Evolutionary conservation across 2,888 invertebrate genomes (phyloP).

Genomic region (Timema podura): DNA sequence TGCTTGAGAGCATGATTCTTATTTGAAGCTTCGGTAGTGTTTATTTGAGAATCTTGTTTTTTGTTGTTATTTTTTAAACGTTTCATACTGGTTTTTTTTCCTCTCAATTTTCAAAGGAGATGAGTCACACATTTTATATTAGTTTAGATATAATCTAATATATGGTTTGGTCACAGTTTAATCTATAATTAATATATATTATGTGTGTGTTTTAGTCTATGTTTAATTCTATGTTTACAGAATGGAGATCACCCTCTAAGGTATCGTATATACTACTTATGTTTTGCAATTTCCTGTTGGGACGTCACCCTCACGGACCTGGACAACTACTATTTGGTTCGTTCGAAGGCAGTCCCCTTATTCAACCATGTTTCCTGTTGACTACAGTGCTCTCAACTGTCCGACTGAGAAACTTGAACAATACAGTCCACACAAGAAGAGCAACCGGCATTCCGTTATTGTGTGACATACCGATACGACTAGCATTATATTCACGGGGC

Average conservation of each 20-base stretch:
- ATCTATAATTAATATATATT: neutral
- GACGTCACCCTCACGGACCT: constrained; percentile 69
- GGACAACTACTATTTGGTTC: constrained; percentile 67
- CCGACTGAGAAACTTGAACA: constrained; percentile 66
- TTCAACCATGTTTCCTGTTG: constrained; percentile 58
- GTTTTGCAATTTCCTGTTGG: constrained; percentile 70
- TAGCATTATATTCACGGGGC: no score
- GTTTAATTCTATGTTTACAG: constrained; percentile 47
- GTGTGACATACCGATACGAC: constrained; percentile 44
- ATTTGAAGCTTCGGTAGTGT: no score
- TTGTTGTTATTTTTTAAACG: neutral
- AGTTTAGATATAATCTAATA: neutral
- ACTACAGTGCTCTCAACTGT: constrained; percentile 70
- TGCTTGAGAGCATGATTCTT: no score
- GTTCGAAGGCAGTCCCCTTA: constrained; percentile 37
- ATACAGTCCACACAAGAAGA: constrained; percentile 63
- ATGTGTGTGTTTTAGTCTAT: constrained; percentile 13
- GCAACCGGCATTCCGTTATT: constrained; percentile 65
- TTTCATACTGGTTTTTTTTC: neutral
- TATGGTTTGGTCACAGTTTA: neutral
- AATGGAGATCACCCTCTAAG: constrained; percentile 64
- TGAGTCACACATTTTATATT: neutral
- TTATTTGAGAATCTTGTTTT: neutral
- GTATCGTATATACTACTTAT: constrained; percentile 64
- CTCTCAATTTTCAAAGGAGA: neutral